Conservation (phyloP, 1,140 invertebrate species). For the Hyphantria cunea region DNA sequence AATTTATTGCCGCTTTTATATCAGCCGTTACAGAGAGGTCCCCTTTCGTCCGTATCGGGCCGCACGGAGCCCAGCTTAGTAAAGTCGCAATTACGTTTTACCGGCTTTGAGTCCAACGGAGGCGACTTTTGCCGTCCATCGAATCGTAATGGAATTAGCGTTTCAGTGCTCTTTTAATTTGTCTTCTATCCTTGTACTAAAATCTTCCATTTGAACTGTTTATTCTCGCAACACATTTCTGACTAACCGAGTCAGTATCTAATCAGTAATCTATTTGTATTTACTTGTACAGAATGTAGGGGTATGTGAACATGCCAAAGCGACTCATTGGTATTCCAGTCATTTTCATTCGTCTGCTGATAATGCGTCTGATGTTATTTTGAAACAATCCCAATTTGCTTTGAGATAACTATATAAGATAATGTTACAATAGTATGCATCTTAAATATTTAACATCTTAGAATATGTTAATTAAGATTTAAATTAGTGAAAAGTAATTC, state of each 20-base stretch:
- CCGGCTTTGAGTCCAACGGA: conserved; percentile 75
- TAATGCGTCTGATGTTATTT: conserved; percentile 30
- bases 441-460: not conserved
- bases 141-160: conserved; percentile 81
- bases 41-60: conserved; percentile 76
- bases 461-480: not conserved
- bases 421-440: conserved; percentile 8
- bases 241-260: conserved; percentile 30
- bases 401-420: conserved; percentile 15
- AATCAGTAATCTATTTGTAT: conserved; percentile 25
- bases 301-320: conserved; percentile 2
- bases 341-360: conserved; percentile 26
- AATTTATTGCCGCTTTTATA: conserved; percentile 81
- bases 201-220: conserved; percentile 51
- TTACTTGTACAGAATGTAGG: conserved; percentile 8
- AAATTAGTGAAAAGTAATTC: not conserved
- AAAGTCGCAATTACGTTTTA: conserved; percentile 81
- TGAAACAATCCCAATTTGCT: conserved; percentile 22
- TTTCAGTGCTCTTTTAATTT: conserved; percentile 79
- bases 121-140: conserved; percentile 79
- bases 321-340: conserved; percentile 23
- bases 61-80: conserved; percentile 77
- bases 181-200: conserved; percentile 69
- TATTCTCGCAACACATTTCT: conserved; percentile 35
- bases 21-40: conserved; percentile 75